Evolutionary conservation across 35 echinoderm and acorn worm species (phyloP), one percentile per base, ranked within the genome.

Genomic region (Holothuria glaberrima): DNA sequence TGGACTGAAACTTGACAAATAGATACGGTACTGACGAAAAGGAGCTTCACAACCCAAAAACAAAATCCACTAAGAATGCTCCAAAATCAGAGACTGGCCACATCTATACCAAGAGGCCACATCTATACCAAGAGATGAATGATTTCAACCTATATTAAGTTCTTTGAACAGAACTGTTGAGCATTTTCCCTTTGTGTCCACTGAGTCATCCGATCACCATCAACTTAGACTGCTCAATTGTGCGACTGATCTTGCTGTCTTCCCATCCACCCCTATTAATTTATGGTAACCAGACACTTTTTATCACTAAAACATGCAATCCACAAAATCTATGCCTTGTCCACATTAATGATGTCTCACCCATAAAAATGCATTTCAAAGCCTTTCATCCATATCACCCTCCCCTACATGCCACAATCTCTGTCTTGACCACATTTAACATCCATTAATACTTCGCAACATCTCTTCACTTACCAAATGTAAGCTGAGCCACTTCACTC

Each of bases 351-450:
- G 74, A 41, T 78, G 74, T 48, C 18, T n/a, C 44, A 27, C n/a
- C 74, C 74, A 41, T 48, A 48, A 78, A 78, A 78, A 78, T 78
- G 74, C 74, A 78, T 78, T 78, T 78, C 74, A 48, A 28, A 78
- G 35, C 50, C 74, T 78, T 28, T 48, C 74, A 78, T 78, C 74
- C 74, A 50, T 78, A 48, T 78, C 74, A 78, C 44, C 35, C 74
- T 48, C 27, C 50, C 74, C 74, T 48, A n/a, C 44, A 48, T 27
- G n/a, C 74, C 13, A 50, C 33, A 78, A 78, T 78, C 50, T 74
- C 22, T 78, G 21, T 48, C 74, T 78, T 78, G 74, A 78, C 74
- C 74, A 78, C 50, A 48, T 78, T 48, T 78, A 48, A 78, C 74
- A 78, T 78, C 74, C 41, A 78, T 78, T 78, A 78, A 41, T 78